Conservation (phyloP, 2,113 vertebrate genomes). For the Eulacestoma nigropectus region DNA sequence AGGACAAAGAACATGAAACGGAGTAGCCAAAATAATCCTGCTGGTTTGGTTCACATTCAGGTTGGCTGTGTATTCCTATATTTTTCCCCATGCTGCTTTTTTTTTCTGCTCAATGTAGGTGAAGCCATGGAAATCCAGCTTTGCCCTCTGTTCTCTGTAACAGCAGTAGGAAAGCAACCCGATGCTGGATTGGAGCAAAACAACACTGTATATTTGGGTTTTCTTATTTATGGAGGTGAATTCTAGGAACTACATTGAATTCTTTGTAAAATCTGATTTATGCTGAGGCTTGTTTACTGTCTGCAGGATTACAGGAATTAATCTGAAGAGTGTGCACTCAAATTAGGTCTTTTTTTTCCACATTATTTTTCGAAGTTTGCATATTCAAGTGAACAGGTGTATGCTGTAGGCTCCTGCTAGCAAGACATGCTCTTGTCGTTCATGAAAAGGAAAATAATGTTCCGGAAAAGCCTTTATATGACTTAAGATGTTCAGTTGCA, state of each 20-base stretch:
- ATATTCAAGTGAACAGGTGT: background rate
- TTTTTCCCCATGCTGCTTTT: background rate
- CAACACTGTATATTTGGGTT: background rate
- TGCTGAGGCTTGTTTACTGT: background rate
- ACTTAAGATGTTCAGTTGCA: background rate
- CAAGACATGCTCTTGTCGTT: background rate
- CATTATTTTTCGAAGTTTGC: background rate
- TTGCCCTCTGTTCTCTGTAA: background rate
- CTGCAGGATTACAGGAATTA: background rate
- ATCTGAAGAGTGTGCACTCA: background rate
- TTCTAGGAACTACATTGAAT: background rate
- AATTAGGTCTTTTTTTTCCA: background rate
- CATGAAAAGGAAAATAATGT: background rate
- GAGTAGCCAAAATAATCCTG: background rate
- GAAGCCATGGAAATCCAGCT: background rate
- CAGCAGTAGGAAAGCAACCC: background rate
- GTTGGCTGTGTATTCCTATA: background rate
- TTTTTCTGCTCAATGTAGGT: background rate
- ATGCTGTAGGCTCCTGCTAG: background rate
- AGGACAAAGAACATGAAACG: background rate
- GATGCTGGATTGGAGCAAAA: background rate
- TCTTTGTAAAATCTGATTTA: background rate
- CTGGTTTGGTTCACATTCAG: background rate
- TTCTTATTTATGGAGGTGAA: background rate
- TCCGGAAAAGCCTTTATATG: background rate